A percentile compares a stretch with the other conserved stretches of the same genome.
Evolutionary conservation across 92 coral and sea anemone species (phyloP).

Genomic region (Phenganax stokvisi): DNA sequence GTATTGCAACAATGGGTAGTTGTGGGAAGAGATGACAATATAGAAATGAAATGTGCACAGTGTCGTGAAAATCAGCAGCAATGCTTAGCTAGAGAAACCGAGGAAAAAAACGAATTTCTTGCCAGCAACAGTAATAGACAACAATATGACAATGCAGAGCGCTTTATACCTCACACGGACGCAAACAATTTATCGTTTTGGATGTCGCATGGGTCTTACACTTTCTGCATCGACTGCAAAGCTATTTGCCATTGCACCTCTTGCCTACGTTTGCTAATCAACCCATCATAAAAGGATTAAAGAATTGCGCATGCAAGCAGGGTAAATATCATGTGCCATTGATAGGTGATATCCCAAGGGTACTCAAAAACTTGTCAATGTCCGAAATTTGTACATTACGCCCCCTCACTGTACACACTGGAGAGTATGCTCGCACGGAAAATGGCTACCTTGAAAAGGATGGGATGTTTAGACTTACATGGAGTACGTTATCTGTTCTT

Average conservation of each 20-base stretch:
- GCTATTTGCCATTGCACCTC: background rate
- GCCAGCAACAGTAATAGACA: background rate
- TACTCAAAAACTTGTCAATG: background rate
- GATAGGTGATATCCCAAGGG: background rate
- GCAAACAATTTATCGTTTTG: background rate
- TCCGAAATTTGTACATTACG: background rate
- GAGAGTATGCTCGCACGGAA: background rate
- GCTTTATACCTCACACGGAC: background rate
- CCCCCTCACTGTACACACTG: background rate
- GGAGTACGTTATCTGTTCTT: background rate
- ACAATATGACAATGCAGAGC: background rate
- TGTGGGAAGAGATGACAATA: too few species aligned
- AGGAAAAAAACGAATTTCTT: background rate
- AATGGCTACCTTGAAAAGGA: slow-evolving; percentile 1
- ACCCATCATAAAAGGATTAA: background rate
- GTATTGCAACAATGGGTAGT: too few species aligned
- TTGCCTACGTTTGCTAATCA: background rate
- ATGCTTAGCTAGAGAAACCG: too few species aligned
- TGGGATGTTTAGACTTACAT: background rate
- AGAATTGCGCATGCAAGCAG: background rate
- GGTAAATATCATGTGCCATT: background rate
- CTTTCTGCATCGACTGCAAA: background rate
- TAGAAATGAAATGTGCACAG: too few species aligned
- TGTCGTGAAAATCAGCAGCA: too few species aligned
- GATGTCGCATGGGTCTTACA: background rate